Conservation (phyloP, 2,113 vertebrate genomes). For the Gallinago undulata region DNA sequence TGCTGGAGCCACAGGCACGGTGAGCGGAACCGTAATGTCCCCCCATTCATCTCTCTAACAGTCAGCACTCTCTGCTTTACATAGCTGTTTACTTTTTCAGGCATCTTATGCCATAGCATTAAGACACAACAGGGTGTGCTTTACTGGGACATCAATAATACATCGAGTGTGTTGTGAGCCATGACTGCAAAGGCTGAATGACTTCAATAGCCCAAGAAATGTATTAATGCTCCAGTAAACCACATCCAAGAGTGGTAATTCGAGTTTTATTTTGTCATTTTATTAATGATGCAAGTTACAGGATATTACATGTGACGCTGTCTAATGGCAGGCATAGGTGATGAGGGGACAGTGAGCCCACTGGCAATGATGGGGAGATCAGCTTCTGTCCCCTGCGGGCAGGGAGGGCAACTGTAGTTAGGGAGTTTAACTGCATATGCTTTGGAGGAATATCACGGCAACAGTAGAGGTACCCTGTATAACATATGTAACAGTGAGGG, state of each 20-base stretch:
- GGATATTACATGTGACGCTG: background rate
- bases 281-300: conserved; percentile 65
- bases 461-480: background rate
- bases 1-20: conserved; percentile 32
- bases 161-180: conserved; percentile 66
- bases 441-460: background rate
- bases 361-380: background rate
- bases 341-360: background rate
- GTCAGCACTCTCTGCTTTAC: conserved; percentile 50
- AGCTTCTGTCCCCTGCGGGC: background rate
- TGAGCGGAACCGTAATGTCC: background rate
- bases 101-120: conserved; percentile 58
- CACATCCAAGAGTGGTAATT: conserved; percentile 67
- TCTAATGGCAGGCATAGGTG: background rate
- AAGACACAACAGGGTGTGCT: conserved; percentile 71
- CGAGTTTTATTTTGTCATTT: conserved; percentile 70
- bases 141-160: conserved; percentile 73
- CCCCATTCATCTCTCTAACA: conserved; percentile 55
- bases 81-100: conserved; percentile 69
- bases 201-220: conserved; percentile 68
- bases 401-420: background rate
- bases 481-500: background rate
- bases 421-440: background rate
- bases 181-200: conserved; percentile 71
- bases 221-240: conserved; percentile 67